phyloP scores from a whole-genome alignment of 2,888 invertebrate genomes.

The Drosophila acutilabella region DNA sequence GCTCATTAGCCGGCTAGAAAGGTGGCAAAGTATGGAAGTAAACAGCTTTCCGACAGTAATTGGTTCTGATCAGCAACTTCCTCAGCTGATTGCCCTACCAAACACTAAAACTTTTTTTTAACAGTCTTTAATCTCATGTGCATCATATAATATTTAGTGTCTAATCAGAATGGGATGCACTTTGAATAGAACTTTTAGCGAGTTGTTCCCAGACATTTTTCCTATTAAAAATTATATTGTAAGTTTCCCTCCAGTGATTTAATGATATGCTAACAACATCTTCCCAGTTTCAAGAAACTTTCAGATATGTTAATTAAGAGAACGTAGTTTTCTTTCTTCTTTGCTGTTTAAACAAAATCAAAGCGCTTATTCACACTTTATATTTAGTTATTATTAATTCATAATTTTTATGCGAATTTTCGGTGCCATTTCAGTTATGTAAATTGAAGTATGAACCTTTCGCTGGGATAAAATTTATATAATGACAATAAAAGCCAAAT shows the following conservation, averaged over 20 bases:
- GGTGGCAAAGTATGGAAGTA: conserved; percentile 21
- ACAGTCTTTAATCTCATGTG: conserved; percentile 22
- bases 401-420: background rate
- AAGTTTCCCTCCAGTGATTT: background rate
- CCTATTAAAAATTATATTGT: conserved; percentile 3
- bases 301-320: conserved; percentile 20
- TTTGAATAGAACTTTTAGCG: conserved; percentile 5
- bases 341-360: background rate
- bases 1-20: conserved; percentile 56
- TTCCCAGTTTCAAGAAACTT: background rate
- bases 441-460: background rate
- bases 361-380: conserved; percentile 12
- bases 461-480: background rate
- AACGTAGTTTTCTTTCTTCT: conserved; percentile 5
- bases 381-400: conserved; percentile 2
- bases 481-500: no score
- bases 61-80: conserved; percentile 43
- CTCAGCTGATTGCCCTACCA: conserved; percentile 25
- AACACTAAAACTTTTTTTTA: conserved; percentile 23
- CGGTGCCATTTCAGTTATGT: conserved; percentile 7
- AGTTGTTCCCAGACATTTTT: conserved; percentile 7
- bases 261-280: conserved; percentile 7
- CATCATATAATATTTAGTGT: conserved; percentile 17
- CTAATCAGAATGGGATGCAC: background rate
- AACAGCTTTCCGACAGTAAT: conserved; percentile 37